Conservation (phyloP, 2,113 vertebrate species). For the Pseudorectes ferrugineus region DNA sequence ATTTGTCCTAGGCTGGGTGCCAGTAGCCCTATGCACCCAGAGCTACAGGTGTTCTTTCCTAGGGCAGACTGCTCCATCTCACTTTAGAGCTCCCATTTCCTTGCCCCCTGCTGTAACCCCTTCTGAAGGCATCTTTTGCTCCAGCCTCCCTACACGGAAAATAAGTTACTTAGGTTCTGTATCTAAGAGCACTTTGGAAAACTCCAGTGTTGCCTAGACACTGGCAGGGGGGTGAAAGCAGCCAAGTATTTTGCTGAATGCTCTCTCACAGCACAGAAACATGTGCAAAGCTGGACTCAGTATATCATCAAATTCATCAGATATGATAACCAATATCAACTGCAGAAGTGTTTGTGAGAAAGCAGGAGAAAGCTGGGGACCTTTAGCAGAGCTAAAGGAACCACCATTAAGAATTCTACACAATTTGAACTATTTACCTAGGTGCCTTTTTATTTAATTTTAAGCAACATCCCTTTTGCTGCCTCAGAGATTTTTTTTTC, state of each 20-base stretch:
- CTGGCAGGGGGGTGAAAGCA: background rate
- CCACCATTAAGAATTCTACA: constrained; percentile 21
- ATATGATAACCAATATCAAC: constrained; percentile 27
- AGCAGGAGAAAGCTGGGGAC: background rate
- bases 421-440: constrained; percentile 42
- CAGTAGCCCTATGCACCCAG: background rate
- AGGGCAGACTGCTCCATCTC: background rate
- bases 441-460: constrained; percentile 33
- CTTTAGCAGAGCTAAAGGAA: constrained; percentile 33
- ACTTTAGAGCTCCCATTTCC: background rate
- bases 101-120: background rate
- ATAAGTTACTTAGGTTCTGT: background rate
- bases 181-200: background rate
- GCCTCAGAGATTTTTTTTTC: background rate
- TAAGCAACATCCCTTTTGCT: background rate
- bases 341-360: background rate
- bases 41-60: background rate
- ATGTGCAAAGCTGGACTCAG: background rate
- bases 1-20: background rate
- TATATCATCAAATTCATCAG: background rate
- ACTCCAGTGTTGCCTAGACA: background rate
- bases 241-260: background rate
- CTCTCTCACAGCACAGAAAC: background rate
- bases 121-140: background rate
- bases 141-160: background rate